A percentile compares a stretch with the other conserved stretches of the same genome.
Evolutionary conservation across 2,888 invertebrate species (phyloP).

Genomic region (Nephrotoma flavescens): DNA sequence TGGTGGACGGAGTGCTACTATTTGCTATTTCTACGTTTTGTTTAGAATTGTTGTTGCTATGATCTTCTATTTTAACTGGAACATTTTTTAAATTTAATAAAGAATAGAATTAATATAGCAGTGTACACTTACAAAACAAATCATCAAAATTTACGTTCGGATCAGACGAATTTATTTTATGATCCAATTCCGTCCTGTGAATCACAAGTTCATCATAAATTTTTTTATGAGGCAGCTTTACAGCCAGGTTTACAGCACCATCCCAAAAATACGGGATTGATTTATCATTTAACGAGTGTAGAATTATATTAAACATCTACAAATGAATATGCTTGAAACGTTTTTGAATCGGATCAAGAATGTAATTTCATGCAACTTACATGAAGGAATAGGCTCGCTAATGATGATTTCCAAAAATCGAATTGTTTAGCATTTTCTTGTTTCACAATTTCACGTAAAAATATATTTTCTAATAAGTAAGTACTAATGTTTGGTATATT

Average conservation of each 20-base stretch:
- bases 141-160: background rate
- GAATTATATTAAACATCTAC: background rate
- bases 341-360: no score
- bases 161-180: background rate
- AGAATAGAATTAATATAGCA: no score
- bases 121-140: background rate
- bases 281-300: background rate
- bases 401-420: background rate
- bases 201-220: background rate
- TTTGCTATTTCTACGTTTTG: background rate
- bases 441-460: background rate
- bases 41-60: background rate
- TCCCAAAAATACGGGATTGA: background rate
- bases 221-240: background rate
- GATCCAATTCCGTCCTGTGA: background rate
- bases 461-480: background rate
- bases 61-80: background rate
- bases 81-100: no score
- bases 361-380: background rate
- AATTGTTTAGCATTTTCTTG: background rate
- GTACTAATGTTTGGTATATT: background rate
- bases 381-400: background rate
- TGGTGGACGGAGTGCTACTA: background rate
- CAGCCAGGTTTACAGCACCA: background rate
- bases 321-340: background rate